Evolutionary conservation across 1,140 invertebrate species (phyloP), one percentile per base, ranked within the genome.

Genomic region (Melitaea cinxia): DNA sequence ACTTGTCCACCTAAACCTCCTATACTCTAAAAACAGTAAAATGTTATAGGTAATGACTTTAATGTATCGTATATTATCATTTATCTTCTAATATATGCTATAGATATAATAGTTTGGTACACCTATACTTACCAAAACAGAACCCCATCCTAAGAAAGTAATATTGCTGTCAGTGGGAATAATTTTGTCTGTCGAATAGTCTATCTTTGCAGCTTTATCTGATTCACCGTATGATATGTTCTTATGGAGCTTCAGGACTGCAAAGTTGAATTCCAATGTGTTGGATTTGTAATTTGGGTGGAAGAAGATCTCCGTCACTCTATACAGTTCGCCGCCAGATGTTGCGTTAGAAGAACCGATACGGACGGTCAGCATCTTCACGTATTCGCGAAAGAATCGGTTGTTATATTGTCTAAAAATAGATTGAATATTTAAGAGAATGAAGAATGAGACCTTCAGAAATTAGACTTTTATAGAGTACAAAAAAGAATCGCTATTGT

Each of bases 261-360:
- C 88, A 9, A 83, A 77, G 70, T 90, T 89, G 61, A 85, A 87
- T 35, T 85, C 85, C 30, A 90, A 52, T 0, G 78, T 86, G 0
- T 68, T 63, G 0, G 88, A 85, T 55, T 86, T 88, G 67, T 90
- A 90, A 72, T 89, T 88, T 3, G 88, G 88, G 15, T 90, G 88
- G 70, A 90, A 90, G 62, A 80, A 82, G 45, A 89, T 85, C 49
- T 88, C 85, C 0, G 73, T 62, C 0, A 89, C 85, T 3, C 68
- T 55, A 14, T 82, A 73, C 4, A 85, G n/a, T n/a, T 82, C 74
- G 0, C 85, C 88, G 2, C 88, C 88, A 2, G 75, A 26, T 0
- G 85, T 85, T 1, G 85, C 85, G 69, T 90, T 88, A 4, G 65
- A 68, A 1, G 85, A 86, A 0, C 87, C 87, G 0, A 88, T 73